These are phyloP conservation scores for Sternarchorhynchus goeldii DNA, from an alignment of 2,797 vertebrate species.

Conservation along the genomic window DNA sequence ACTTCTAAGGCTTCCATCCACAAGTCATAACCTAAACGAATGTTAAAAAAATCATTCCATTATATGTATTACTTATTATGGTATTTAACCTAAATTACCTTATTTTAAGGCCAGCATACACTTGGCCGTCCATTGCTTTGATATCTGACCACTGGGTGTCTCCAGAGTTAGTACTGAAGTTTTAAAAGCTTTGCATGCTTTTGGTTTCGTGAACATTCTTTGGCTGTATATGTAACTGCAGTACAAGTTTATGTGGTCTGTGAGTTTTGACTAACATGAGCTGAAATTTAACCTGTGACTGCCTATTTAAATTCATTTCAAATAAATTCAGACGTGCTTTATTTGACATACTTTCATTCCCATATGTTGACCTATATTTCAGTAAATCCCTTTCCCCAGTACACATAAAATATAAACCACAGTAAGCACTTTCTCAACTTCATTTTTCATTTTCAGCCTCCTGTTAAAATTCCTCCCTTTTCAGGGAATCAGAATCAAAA, in stretches of 20 bases:
- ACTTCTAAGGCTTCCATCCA: slow-evolving; percentile 17
- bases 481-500: background rate
- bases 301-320: slow-evolving; percentile 15
- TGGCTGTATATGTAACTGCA: slow-evolving; percentile 28
- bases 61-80: slow-evolving; percentile 13
- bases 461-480: background rate
- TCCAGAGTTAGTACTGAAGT: slow-evolving; percentile 27
- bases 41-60: slow-evolving; percentile 28
- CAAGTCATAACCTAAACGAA: slow-evolving; percentile 17
- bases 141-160: slow-evolving; percentile 52
- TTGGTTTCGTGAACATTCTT: slow-evolving; percentile 44
- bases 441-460: background rate
- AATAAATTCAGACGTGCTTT: slow-evolving; percentile 6
- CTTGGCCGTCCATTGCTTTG: slow-evolving; percentile 18
- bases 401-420: background rate
- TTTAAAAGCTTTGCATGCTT: slow-evolving; percentile 45
- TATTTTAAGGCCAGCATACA: slow-evolving; percentile 24
- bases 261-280: slow-evolving; percentile 21
- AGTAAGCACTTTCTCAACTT: background rate
- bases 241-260: slow-evolving; percentile 43
- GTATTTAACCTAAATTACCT: slow-evolving; percentile 24
- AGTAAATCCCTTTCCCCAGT: background rate
- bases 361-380: slow-evolving; percentile 28
- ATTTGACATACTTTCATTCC: slow-evolving; percentile 28
- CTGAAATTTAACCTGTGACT: background rate